phyloP scores from a whole-genome alignment of 2,797 vertebrate species.

The Sus cebifrons region DNA sequence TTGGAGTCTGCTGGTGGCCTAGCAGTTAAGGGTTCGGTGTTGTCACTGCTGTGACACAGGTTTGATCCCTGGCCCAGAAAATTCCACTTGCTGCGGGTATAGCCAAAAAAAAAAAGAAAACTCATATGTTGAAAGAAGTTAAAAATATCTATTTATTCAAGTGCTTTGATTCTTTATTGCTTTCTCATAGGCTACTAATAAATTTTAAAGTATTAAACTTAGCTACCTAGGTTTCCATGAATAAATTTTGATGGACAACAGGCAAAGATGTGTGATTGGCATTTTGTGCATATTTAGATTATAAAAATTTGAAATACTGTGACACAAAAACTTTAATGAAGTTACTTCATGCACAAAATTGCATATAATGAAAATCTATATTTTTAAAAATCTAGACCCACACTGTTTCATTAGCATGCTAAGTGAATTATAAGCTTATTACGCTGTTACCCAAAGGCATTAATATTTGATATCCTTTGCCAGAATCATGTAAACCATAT shows the following conservation, averaged over 20 bases:
- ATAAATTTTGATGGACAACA: neutral
- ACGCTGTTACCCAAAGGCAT: neutral
- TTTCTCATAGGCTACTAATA: neutral
- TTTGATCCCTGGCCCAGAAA: no score
- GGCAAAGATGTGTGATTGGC: neutral
- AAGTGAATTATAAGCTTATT: constrained; percentile 11
- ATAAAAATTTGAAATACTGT: neutral
- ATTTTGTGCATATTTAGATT: constrained; percentile 4
- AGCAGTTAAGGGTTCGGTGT: no score
- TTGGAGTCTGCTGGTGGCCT: neutral
- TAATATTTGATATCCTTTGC: neutral
- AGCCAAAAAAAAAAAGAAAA: neutral
- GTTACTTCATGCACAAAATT: neutral
- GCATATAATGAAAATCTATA: neutral
- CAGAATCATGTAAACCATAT: neutral
- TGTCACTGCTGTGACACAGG: no score
- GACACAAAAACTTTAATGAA: neutral
- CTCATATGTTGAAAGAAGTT: neutral
- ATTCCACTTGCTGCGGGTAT: no score
- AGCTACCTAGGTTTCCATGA: neutral
- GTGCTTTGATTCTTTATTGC: neutral
- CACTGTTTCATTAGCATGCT: neutral
- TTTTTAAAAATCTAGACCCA: neutral
- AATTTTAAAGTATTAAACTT: constrained; percentile 15
- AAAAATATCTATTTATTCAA: neutral